Conservation (phyloP, 2,797 vertebrate species). For the Crypturellus tataupa region DNA sequence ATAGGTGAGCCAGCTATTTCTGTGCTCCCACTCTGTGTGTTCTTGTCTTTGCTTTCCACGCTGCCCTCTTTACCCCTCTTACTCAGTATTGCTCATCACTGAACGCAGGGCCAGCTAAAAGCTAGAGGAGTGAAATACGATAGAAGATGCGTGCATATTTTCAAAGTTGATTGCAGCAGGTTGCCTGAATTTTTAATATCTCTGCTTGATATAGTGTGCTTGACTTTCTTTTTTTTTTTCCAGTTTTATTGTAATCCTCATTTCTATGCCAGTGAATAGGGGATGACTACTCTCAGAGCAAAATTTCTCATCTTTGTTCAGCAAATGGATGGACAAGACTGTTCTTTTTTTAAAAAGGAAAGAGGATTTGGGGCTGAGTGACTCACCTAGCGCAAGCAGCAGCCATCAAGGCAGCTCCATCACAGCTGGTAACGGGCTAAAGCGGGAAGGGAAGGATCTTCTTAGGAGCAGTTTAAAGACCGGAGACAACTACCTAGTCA, state of each 20-base stretch:
- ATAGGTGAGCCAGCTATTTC: background rate
- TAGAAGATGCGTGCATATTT: background rate
- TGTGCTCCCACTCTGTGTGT: fast-evolving
- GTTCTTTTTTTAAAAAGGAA: background rate
- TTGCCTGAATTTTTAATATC: slow-evolving; percentile 45
- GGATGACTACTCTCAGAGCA: slow-evolving; percentile 29
- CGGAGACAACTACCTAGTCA: background rate
- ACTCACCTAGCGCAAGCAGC: fast-evolving
- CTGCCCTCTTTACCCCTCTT: background rate
- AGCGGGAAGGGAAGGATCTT: background rate
- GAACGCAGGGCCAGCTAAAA: background rate
- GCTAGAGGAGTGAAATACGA: background rate
- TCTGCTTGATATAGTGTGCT: background rate
- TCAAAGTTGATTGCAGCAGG: slow-evolving; percentile 27
- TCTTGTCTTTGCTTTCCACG: slow-evolving; percentile 3
- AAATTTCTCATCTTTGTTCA: slow-evolving; percentile 19
- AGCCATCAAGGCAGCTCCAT: background rate
- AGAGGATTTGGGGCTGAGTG: background rate
- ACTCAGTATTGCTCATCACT: background rate
- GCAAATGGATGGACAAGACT: background rate
- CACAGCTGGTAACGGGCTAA: background rate
- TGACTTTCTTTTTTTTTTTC: background rate
- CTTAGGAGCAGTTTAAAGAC: background rate
- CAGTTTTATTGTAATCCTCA: slow-evolving; percentile 30
- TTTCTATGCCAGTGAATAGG: background rate